phyloP scores from a whole-genome alignment of 1,140 invertebrate genomes.

The Drosophila tristis region DNA sequence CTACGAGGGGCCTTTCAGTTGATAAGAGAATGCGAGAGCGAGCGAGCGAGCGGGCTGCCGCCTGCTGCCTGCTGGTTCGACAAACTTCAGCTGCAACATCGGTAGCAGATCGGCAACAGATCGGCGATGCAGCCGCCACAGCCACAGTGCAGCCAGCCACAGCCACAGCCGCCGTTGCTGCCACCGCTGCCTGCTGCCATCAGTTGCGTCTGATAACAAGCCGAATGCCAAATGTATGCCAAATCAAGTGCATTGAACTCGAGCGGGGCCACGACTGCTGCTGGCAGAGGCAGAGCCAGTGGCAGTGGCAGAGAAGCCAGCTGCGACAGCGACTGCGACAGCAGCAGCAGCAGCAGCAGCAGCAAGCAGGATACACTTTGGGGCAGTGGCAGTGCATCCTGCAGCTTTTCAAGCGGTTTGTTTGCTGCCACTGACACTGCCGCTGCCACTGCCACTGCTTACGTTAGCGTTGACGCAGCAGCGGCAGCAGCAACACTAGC shows the following conservation, averaged over 20 bases:
- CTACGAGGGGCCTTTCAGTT: constrained; percentile 19
- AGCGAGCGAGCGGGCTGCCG: not conserved
- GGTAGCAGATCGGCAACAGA: constrained; percentile 1
- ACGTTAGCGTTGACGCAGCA: constrained; percentile 3
- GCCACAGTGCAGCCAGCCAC: constrained; percentile 19
- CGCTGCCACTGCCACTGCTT: not conserved
- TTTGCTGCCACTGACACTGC: not conserved
- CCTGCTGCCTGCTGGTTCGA: constrained; percentile 33
- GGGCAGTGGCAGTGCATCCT: constrained; percentile 10
- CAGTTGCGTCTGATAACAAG: constrained; percentile 57
- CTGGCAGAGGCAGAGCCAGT: constrained; percentile 5
- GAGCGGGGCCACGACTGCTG: constrained; percentile 33
- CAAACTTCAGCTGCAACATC: constrained; percentile 1
- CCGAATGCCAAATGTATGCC: constrained; percentile 68
- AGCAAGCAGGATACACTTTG: constrained; percentile 3
- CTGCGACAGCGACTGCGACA: not conserved
- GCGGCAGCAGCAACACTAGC: not conserved
- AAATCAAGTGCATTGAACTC: constrained; percentile 75
- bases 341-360: constrained; percentile 5
- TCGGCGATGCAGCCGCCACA: not conserved
- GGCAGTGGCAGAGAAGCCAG: not conserved
- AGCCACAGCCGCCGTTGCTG: not conserved
- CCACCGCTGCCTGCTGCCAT: constrained; percentile 7
- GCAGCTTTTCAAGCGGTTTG: constrained; percentile 4
- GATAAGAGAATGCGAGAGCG: constrained; percentile 42